Conservation (phyloP, 1,140 invertebrate species). For the Chionoecetes opilio region DNA sequence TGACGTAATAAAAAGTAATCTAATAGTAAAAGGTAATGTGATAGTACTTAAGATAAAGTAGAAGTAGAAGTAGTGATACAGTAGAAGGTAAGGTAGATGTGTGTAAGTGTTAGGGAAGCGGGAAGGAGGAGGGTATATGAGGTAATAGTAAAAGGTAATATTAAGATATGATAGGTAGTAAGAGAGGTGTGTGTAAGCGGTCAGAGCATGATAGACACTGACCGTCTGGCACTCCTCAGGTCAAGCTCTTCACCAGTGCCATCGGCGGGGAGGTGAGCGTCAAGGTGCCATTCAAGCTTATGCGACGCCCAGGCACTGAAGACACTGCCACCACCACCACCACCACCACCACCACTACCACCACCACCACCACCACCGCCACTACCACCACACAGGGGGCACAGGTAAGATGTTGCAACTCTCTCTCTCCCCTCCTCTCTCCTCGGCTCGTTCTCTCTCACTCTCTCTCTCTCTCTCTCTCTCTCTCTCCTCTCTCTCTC, state of each 20-base stretch:
- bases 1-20: no score
- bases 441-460: neutral
- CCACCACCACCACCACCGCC: neutral
- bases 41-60: no score
- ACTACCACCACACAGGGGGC: conserved; percentile 27
- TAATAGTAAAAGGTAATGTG: no score
- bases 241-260: conserved; percentile 90
- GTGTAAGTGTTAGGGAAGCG: neutral
- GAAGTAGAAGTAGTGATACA: no score
- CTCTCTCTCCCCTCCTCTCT: neutral
- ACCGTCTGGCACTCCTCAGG: conserved; percentile 81
- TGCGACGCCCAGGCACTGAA: conserved; percentile 83
- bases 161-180: no score
- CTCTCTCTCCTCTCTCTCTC: neutral
- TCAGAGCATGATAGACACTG: no score
- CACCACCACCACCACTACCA: neutral
- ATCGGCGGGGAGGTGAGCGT: conserved; percentile 92
- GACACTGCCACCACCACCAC: conserved; percentile 41
- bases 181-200: no score
- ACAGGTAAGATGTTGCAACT: neutral
- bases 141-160: no score
- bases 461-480: neutral
- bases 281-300: conserved; percentile 91
- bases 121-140: no score
- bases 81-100: neutral